A percentile compares a stretch with the other conserved stretches of the same genome.
These are phyloP conservation scores for Turdus rufiventris DNA, from an alignment of 2,113 vertebrate species.

Conservation along the genomic window DNA sequence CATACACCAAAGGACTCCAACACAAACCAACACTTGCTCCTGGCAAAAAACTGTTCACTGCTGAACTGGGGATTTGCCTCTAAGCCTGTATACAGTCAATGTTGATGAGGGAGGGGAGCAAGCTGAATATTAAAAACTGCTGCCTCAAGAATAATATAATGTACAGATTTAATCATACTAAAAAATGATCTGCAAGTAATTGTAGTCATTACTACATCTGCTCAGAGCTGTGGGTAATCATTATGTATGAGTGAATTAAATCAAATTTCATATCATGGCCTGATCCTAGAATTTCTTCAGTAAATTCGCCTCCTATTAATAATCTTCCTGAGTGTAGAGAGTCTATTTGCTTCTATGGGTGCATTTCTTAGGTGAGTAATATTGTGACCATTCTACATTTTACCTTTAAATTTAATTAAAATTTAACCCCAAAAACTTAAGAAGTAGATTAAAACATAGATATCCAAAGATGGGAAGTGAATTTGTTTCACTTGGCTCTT, in stretches of 20 bases:
- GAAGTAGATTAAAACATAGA: background rate
- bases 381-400: background rate
- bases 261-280: slow-evolving; percentile 27
- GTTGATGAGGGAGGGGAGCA: slow-evolving; percentile 36
- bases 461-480: background rate
- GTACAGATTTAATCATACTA: slow-evolving; percentile 65
- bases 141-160: slow-evolving; percentile 56
- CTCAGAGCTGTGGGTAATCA: slow-evolving; percentile 58
- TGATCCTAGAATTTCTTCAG: slow-evolving; percentile 43
- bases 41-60: background rate
- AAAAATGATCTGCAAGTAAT: slow-evolving; percentile 64
- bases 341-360: background rate
- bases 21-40: background rate
- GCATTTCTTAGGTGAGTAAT: background rate
- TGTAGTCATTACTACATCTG: slow-evolving; percentile 67
- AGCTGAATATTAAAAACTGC: slow-evolving; percentile 49
- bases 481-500: background rate
- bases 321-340: background rate
- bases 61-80: background rate
- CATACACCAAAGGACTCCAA: background rate
- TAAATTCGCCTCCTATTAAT: background rate
- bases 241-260: slow-evolving; percentile 63
- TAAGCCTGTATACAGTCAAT: background rate
- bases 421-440: background rate
- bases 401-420: background rate